Evolutionary conservation across 2,888 invertebrate species (phyloP), one percentile per base, ranked within the genome.

Genomic region (Scaptomyza flava): DNA sequence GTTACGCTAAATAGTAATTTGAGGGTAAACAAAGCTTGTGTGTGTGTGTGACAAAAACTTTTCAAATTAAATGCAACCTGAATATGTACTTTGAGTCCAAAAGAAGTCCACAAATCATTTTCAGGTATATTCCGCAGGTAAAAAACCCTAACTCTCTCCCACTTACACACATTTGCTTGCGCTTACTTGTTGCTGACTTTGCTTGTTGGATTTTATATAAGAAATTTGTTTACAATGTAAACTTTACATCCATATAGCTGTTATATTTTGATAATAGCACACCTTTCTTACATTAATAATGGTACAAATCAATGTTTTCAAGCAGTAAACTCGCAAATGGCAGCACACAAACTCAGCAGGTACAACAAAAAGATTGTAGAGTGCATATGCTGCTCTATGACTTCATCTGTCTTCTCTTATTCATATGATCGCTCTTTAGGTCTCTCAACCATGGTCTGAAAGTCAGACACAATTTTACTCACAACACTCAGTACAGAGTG

Each of bases 401-500:
- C 46, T 46, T 63, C 41, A 68, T 68, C 47, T 72, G 11, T 36
- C 12, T 36, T 33, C 57, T 51, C 66, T 66, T 66, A 63, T 63
- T 47, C 57, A 27, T 9, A 27, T 11, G 45, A 51, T 38, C 48
- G 33, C 60, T 72, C 20, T 62, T 17, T 8, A 17, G 45, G 38
- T 72, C 72, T 58, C 38, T 23, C 51, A 36, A 50, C 36, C 12
- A 31, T n/a, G 27, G 38, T 41, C 14, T 41, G 38, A 30, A 38
- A 41, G 42, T 23, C 23, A 23, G 23, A 50, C 50, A 54, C 53
- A 50, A 38, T 45, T 31, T 17, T 45, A 59, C 36, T 53, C 27
- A 41, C 27, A 20, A 20, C 36, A 59, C 65, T 67, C 64, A 79
- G 77, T 79, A 62, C 45, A 66, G 65, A 71, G 68, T 68, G 81